These are phyloP conservation scores for Musca vetustissima DNA, from an alignment of 1,140 invertebrate species.

Conservation along the genomic window DNA sequence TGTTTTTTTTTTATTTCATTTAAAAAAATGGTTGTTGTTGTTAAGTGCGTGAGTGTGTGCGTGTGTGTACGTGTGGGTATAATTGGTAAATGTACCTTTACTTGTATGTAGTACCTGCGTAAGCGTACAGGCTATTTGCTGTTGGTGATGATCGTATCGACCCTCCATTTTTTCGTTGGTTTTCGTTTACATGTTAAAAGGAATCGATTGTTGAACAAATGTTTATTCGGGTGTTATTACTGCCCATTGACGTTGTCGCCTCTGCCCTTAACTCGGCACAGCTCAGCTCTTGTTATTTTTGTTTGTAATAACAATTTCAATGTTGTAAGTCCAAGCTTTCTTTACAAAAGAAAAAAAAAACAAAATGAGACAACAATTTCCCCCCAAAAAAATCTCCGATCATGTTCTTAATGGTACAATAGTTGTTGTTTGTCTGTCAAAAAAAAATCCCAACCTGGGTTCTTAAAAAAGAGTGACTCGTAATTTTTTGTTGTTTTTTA, in stretches of 20 bases:
- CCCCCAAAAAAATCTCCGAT: not conserved
- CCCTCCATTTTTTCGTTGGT: not conserved
- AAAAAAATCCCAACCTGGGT: not conserved
- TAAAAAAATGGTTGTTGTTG: not conserved
- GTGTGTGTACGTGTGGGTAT: not conserved
- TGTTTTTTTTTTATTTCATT: slow-evolving; percentile 1
- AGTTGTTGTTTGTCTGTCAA: not conserved
- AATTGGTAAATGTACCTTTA: too few relatives aligned
- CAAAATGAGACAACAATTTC: not conserved
- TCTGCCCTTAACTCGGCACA: too few relatives aligned
- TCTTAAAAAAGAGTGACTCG: slow-evolving; percentile 16
- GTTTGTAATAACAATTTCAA: too few relatives aligned
- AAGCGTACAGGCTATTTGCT: too few relatives aligned
- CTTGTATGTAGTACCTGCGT: too few relatives aligned
- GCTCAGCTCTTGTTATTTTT: too few relatives aligned
- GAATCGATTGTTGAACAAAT: not conserved
- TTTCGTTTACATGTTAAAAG: slow-evolving; percentile 14
- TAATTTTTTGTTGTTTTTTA: slow-evolving; percentile 19
- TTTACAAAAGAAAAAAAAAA: not conserved
- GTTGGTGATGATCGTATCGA: too few relatives aligned
- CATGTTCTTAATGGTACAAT: too few relatives aligned
- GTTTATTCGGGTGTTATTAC: not conserved
- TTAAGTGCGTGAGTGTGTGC: not conserved
- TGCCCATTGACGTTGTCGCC: too few relatives aligned
- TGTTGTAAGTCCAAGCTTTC: too few relatives aligned